Conservation (phyloP, 2,797 vertebrate genomes). For the Onychomys leucogaster region DNA sequence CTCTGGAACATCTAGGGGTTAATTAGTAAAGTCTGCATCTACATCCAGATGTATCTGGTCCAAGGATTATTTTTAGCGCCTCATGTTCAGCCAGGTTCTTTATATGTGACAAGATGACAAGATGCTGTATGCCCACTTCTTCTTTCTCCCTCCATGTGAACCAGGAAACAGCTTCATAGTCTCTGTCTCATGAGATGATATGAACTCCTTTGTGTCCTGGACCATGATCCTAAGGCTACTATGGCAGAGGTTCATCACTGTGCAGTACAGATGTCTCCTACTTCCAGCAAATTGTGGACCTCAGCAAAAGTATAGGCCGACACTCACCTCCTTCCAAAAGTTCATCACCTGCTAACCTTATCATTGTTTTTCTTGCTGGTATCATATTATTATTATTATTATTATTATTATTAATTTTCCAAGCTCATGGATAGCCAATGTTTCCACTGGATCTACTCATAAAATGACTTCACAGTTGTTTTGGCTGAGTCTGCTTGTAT, state of each 20-base stretch:
- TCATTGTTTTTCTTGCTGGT: neutral
- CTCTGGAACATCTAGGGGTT: neutral
- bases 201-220: neutral
- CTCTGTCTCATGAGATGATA: neutral
- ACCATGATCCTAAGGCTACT: neutral
- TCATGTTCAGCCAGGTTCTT: neutral
- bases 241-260: neutral
- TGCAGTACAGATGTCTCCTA: neutral
- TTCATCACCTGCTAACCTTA: neutral
- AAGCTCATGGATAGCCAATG: neutral
- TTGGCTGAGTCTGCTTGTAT: conserved; percentile 44
- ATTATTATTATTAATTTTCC: neutral
- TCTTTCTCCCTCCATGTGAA: neutral
- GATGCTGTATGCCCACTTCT: too few relatives aligned
- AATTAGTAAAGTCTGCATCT: neutral
- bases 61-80: neutral
- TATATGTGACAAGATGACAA: neutral
- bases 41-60: neutral
- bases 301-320: neutral
- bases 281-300: neutral
- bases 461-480: conserved; percentile 9
- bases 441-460: neutral
- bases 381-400: neutral
- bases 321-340: neutral
- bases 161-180: neutral